Evolutionary conservation across 2,113 vertebrate genomes (phyloP).

Genomic region (Zeus faber): DNA sequence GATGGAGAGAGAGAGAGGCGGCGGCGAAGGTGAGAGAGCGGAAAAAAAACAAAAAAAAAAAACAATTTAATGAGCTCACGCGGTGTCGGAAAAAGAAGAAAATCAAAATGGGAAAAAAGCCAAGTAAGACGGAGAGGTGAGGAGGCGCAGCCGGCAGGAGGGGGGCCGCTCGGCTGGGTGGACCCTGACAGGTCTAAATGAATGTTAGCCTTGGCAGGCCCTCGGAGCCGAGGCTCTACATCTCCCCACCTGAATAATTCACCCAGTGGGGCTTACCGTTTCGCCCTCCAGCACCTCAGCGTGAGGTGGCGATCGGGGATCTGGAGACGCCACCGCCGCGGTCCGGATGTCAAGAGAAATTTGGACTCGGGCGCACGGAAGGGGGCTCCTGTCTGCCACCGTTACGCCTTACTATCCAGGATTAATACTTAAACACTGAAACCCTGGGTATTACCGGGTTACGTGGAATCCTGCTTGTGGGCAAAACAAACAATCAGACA

Average conservation of each 20-base stretch:
- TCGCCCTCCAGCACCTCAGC: conserved; percentile 26
- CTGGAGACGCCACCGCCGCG: no score
- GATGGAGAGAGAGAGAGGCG: conserved; percentile 3
- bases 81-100: conserved; percentile 9
- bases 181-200: conserved; percentile 58
- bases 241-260: conserved; percentile 67
- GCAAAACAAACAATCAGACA: no score
- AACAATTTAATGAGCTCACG: conserved; percentile 48
- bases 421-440: no score
- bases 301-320: no score
- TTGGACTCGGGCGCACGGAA: no score
- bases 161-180: conserved; percentile 40
- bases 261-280: conserved; percentile 43
- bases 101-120: conserved; percentile 8
- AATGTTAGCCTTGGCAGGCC: conserved; percentile 57
- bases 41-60: no score
- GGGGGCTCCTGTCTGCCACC: no score
- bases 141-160: conserved; percentile 24
- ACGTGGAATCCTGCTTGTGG: no score
- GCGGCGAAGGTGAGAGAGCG: conserved; percentile 28
- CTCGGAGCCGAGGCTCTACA: conserved; percentile 60
- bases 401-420: no score
- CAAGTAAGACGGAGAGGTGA: no score
- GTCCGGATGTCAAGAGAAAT: no score
- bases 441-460: no score